Conservation (phyloP, 2,113 vertebrate species). For the Corythaeola cristata region DNA sequence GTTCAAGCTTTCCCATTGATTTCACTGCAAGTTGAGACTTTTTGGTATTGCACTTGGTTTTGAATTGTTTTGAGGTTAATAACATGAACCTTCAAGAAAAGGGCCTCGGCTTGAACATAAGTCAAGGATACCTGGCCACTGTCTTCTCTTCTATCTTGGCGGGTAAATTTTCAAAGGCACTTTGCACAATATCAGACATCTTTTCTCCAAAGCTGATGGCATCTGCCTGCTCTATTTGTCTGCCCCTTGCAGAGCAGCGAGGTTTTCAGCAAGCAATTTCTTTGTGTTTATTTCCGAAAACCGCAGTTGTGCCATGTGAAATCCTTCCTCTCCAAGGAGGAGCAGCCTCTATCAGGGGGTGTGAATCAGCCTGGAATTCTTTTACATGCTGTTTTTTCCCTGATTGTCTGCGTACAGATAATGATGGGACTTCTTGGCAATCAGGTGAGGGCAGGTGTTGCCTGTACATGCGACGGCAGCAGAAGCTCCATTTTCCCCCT, state of each 20-base stretch:
- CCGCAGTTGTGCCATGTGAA: background rate
- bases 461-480: rapidly evolving
- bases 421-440: rapidly evolving
- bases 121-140: background rate
- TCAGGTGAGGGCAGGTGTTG: background rate
- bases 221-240: background rate
- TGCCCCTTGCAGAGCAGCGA: background rate
- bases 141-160: background rate
- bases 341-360: rapidly evolving
- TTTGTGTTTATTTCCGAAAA: background rate
- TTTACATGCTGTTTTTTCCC: background rate
- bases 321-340: background rate
- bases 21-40: background rate
- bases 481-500: background rate
- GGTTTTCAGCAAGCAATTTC: background rate
- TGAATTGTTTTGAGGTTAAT: background rate
- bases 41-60: background rate
- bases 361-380: background rate
- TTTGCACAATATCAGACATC: background rate
- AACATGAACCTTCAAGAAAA: background rate
- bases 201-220: background rate
- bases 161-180: background rate
- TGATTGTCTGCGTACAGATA: rapidly evolving
- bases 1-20: background rate
- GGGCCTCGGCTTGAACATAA: background rate